phyloP scores from a whole-genome alignment of 2,113 vertebrate genomes.

The Tetraodon nigroviridis region DNA sequence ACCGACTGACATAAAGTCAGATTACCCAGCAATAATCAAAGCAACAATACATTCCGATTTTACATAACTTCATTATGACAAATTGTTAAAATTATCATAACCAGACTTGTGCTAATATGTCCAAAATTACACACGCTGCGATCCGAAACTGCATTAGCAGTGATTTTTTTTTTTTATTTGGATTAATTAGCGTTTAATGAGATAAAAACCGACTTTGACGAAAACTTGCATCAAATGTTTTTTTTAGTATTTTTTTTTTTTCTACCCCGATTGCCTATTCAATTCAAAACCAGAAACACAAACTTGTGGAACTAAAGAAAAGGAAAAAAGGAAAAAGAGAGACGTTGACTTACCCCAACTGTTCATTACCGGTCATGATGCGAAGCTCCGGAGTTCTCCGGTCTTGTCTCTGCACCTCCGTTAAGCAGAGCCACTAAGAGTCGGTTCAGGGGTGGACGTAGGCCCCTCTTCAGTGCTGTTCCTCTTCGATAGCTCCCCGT shows the following conservation, averaged over 20 bases:
- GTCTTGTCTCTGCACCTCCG: slow-evolving; percentile 40
- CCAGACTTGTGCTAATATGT: no score
- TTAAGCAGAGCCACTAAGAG: slow-evolving; percentile 42
- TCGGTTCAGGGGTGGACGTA: slow-evolving; percentile 8
- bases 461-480: slow-evolving; percentile 20
- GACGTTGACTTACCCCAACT: slow-evolving; percentile 7
- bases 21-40: slow-evolving; percentile 38
- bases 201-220: slow-evolving; percentile 25
- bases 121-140: neutral
- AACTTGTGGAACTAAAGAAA: neutral
- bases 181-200: slow-evolving; percentile 9
- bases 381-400: slow-evolving; percentile 20
- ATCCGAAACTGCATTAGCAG: neutral
- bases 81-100: no score
- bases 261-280: neutral
- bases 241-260: neutral
- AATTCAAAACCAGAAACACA: slow-evolving; percentile 12
- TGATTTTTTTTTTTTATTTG: slow-evolving; percentile 9
- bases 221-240: slow-evolving; percentile 18
- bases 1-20: slow-evolving; percentile 22
- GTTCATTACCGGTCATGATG: slow-evolving; percentile 8
- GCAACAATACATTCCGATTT: slow-evolving; percentile 13
- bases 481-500: slow-evolving; percentile 11
- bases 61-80: slow-evolving; percentile 18
- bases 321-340: slow-evolving; percentile 15